Evolutionary conservation across 2,888 invertebrate species (phyloP).

Genomic region (Ectobius pallidus): DNA sequence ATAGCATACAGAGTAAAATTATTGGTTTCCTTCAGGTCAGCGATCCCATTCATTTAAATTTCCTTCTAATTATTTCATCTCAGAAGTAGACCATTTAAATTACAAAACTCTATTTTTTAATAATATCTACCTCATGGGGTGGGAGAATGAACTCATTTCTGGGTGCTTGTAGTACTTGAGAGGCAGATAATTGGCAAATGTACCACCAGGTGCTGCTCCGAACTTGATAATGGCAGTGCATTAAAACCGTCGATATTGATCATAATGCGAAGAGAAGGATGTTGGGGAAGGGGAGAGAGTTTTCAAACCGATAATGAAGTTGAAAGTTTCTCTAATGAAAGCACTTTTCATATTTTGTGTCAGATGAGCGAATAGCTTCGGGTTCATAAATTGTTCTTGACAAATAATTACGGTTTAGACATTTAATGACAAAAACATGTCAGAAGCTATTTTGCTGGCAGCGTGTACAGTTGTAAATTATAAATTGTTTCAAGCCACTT

Average conservation of each 20-base stretch:
- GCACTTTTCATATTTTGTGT: slow-evolving; percentile 5
- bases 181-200: neutral
- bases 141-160: neutral
- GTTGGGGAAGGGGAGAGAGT: too few relatives aligned
- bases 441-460: neutral
- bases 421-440: slow-evolving; percentile 7
- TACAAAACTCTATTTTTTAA: too few relatives aligned
- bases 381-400: neutral
- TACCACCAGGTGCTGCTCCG: neutral
- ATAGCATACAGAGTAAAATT: too few relatives aligned
- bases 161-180: neutral
- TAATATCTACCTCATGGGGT: neutral
- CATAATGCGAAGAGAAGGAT: neutral
- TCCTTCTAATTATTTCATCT: too few relatives aligned
- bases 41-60: too few relatives aligned
- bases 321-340: slow-evolving; percentile 10
- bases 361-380: neutral
- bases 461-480: neutral
- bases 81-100: too few relatives aligned
- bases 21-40: too few relatives aligned
- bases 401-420: slow-evolving; percentile 14
- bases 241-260: slow-evolving; percentile 8
- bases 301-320: slow-evolving; percentile 10
- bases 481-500: neutral
- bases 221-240: neutral